phyloP scores from a whole-genome alignment of 53 echinoderm and acorn worm genomes.

The Holothuria leucospilota region DNA sequence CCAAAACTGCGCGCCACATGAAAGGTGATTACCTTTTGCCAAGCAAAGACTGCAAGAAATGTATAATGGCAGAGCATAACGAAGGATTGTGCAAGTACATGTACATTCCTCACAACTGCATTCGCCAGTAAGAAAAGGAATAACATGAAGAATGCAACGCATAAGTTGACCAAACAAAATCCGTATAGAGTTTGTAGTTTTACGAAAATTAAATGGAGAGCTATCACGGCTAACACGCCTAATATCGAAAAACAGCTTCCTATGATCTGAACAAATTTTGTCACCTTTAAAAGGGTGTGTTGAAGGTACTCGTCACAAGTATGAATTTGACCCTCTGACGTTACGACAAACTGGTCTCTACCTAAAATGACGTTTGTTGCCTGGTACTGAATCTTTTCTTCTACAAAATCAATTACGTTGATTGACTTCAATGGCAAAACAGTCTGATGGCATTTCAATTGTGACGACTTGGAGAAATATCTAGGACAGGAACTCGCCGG shows the following conservation, averaged over 20 bases:
- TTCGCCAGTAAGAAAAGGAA: not conserved
- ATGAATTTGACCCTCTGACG: not conserved
- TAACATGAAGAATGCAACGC: not conserved
- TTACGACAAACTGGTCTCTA: not conserved
- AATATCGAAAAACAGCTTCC: not conserved
- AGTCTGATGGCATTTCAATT: too few species aligned
- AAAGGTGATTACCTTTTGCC: slow-evolving; percentile 54
- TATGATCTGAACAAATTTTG: not conserved
- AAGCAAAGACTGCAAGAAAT: slow-evolving; percentile 54
- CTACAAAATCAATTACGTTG: not conserved
- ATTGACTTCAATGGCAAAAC: not conserved
- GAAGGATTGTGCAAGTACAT: not conserved
- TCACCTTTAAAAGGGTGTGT: not conserved
- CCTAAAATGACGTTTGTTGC: not conserved
- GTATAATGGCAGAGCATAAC: slow-evolving; percentile 48
- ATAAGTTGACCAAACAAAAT: slow-evolving; percentile 37
- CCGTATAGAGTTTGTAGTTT: slow-evolving; percentile 26
- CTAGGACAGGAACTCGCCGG: not conserved
- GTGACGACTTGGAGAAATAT: not conserved
- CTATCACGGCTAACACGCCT: not conserved
- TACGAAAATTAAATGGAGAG: not conserved
- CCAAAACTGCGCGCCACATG: slow-evolving; percentile 53
- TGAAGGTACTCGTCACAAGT: not conserved
- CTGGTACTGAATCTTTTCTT: not conserved
- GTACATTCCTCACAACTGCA: not conserved